phyloP scores from a whole-genome alignment of 2,113 vertebrate genomes.

The Haplochromis vanheusdeni region DNA sequence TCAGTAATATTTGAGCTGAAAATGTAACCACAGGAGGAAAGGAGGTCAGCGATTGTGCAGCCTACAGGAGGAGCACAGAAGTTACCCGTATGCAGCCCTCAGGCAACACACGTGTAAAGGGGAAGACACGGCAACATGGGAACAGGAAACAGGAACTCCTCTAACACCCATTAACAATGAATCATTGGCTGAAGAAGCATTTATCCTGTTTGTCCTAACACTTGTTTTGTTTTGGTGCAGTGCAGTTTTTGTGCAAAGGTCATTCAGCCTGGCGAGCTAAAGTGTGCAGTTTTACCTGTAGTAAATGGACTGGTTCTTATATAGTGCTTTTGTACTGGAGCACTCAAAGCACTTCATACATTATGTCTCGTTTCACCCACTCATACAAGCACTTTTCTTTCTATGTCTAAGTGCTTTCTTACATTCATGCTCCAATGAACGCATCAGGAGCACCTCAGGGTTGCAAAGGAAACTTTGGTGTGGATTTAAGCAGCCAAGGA shows the following conservation, averaged over 20 bases:
- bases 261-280: background rate
- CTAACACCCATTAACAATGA: background rate
- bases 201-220: background rate
- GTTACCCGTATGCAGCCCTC: background rate
- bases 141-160: too few relatives aligned
- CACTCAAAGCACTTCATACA: background rate
- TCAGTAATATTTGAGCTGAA: background rate
- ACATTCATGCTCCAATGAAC: background rate
- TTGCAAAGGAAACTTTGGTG: background rate
- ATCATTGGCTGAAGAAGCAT: background rate
- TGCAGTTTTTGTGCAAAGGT: background rate
- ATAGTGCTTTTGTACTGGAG: background rate
- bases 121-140: background rate
- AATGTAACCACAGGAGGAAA: background rate
- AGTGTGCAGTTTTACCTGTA: background rate
- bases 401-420: background rate
- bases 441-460: background rate
- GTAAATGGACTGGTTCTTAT: background rate
- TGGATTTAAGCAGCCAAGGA: background rate
- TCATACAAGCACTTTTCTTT: background rate
- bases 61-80: fast-evolving
- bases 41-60: background rate
- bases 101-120: background rate
- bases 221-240: background rate
- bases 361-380: fast-evolving